These are phyloP conservation scores for Triops longicaudatus DNA, from an alignment of 1,140 invertebrate species.

Conservation along the genomic window DNA sequence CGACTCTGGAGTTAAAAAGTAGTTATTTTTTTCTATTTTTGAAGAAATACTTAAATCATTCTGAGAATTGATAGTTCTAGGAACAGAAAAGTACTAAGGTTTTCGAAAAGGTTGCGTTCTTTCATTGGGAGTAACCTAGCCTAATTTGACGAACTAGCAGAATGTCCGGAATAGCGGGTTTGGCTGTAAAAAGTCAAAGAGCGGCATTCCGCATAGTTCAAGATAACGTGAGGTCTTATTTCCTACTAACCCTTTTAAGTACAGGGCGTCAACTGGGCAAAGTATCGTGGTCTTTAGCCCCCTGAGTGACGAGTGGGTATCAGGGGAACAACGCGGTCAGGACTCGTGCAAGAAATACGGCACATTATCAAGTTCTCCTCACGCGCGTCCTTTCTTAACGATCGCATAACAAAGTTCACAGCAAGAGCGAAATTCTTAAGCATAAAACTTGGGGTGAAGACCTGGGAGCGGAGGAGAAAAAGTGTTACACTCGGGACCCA, in stretches of 20 bases:
- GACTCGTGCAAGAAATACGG: background rate
- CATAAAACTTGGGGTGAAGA: background rate
- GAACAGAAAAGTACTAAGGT: too few relatives aligned
- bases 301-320: background rate
- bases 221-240: too few relatives aligned
- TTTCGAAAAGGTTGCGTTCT: too few relatives aligned
- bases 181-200: too few relatives aligned
- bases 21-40: too few relatives aligned
- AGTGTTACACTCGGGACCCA: background rate
- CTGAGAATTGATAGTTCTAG: too few relatives aligned
- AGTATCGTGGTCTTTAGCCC: background rate
- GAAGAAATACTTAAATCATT: too few relatives aligned
- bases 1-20: too few relatives aligned
- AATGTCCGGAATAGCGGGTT: too few relatives aligned
- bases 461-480: background rate
- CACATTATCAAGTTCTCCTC: background rate
- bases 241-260: background rate
- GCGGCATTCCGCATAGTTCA: too few relatives aligned
- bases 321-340: slow-evolving; percentile 1
- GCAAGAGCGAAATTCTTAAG: background rate
- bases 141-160: too few relatives aligned
- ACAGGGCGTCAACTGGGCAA: background rate
- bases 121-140: too few relatives aligned
- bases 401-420: background rate
- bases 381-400: background rate